Evolutionary conservation across 2,113 vertebrate genomes (phyloP).

Genomic region (Chauna torquata): DNA sequence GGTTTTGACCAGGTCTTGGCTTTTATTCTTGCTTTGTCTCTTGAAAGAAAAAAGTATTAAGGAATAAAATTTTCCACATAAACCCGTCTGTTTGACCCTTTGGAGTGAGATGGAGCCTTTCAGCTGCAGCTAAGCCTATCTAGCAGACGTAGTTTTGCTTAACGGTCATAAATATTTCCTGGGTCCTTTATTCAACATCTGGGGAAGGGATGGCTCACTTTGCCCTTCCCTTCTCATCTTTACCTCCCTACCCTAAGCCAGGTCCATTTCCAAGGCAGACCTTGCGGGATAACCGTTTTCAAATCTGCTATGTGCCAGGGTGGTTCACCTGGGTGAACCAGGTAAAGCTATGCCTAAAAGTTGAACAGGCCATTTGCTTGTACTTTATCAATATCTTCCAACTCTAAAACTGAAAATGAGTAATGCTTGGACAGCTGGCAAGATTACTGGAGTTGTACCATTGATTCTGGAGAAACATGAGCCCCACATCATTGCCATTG

Average conservation of each 20-base stretch:
- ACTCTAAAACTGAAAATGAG: not conserved
- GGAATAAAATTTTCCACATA: not conserved
- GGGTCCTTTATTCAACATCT: not conserved
- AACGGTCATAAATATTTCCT: not conserved
- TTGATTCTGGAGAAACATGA: not conserved
- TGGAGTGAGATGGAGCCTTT: not conserved
- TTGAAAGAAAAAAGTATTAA: not conserved
- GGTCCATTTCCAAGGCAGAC: not conserved
- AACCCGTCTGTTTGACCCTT: not conserved
- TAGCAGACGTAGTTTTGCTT: not conserved
- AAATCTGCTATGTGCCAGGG: not conserved
- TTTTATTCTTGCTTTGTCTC: not conserved
- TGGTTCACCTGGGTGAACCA: not conserved
- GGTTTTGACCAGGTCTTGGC: not conserved
- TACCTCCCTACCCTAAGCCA: not conserved
- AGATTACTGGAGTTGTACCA: not conserved
- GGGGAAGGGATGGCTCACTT: not conserved
- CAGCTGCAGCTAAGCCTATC: not conserved
- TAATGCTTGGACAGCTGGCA: not conserved
- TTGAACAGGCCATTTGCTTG: not conserved
- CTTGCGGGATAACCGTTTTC: not conserved
- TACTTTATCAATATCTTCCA: not conserved
- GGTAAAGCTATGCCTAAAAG: not conserved
- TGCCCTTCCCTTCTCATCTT: not conserved
- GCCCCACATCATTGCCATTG: not conserved